Base-by-base conservation (phyloP, 2,113 vertebrate genomes). In the Mustelus asterias region DNA sequence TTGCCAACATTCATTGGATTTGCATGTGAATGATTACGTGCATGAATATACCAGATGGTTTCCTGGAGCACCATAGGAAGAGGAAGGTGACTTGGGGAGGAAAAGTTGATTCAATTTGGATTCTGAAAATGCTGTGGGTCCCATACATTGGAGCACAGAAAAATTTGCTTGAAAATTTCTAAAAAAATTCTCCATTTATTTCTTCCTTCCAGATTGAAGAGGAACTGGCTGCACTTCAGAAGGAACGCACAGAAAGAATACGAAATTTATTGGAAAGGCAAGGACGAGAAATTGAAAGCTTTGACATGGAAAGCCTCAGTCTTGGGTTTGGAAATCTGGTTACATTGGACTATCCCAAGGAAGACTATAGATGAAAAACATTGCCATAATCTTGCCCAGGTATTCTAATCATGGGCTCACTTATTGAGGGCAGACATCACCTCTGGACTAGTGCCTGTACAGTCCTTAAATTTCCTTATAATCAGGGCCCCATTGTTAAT, bases 281-380 rank as follows among this genome's bases (percentile, higher is more conserved):
- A 98, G 99, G 99, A 97, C 98, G 99, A 95, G 99, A 99, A 98
- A 98, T 98, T 60, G 99, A 99, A 96, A 97, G 97, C 96, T 99
- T 99, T 96, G 99, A 99, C 98, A 97, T 99, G 98, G 99, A 99
- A 98, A 99, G 99, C 97, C 97, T 99, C 97, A 98, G 99, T 69
- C 98, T 99, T 98, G 99, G 99, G 97, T 99, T 99, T 96, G 98
- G 98, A 96, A 99, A 99, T 98, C 97, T 99, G 98, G 98, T 98
- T 96, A 98, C 98, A 48, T 98, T 99, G 98, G 99, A 99, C 96
- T 99, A 98, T 96, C 98, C 99, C 97, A 99, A 99, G 98, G 99
- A 99, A 97, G 99, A 99, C 98, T 99, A 99, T 97, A 99, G 99
- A 99, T 99, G 99, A 99, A 98, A 97, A 97, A 97, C 97, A 97